A percentile compares a stretch with the other conserved stretches of the same genome.
These are phyloP conservation scores for Clitarchus hookeri DNA, from an alignment of 2,888 invertebrate genomes.

Conservation along the genomic window DNA sequence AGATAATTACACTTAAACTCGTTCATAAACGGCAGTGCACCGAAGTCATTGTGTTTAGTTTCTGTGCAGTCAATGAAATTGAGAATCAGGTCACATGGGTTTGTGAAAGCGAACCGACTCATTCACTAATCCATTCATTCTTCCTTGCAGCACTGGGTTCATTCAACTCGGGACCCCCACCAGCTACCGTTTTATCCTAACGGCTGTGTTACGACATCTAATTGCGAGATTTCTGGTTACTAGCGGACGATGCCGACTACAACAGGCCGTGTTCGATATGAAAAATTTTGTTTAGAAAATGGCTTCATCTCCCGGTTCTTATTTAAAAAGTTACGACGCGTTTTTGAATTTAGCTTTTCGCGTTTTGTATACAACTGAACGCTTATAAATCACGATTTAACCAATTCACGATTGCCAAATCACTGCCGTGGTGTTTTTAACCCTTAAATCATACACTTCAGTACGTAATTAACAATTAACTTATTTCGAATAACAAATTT, in stretches of 20 bases:
- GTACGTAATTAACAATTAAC: too few relatives aligned
- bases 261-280: too few relatives aligned
- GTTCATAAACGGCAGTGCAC: not conserved
- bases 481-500: too few relatives aligned
- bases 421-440: too few relatives aligned
- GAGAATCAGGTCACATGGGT: constrained; percentile 40
- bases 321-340: too few relatives aligned
- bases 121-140: constrained; percentile 40
- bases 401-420: too few relatives aligned
- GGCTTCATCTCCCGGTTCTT: too few relatives aligned
- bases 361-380: too few relatives aligned
- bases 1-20: not conserved
- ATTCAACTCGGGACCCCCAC: constrained; percentile 29
- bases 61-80: constrained; percentile 37
- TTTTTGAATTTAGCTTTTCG: too few relatives aligned
- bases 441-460: too few relatives aligned
- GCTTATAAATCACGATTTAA: too few relatives aligned
- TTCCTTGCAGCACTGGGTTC: constrained; percentile 29
- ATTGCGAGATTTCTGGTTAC: not conserved
- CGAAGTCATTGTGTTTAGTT: not conserved
- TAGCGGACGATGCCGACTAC: not conserved
- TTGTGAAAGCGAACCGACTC: constrained; percentile 38
- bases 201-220: not conserved
- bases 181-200: not conserved
- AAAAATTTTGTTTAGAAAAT: too few relatives aligned